Base-by-base conservation (phyloP, 2,888 invertebrate species). In the Bombylius discolor region DNA sequence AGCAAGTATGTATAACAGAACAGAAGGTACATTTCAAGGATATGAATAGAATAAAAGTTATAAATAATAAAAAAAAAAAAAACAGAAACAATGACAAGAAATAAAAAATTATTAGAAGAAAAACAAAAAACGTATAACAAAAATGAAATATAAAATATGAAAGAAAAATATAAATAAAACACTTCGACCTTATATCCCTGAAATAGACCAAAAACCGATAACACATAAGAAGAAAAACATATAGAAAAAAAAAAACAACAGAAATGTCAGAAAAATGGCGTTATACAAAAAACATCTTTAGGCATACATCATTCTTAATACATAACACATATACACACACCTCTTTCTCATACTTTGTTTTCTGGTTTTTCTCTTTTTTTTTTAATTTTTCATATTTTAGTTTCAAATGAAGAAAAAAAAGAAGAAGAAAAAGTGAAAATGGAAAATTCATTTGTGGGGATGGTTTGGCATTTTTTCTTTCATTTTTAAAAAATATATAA, bases 131-230 rank as follows among this genome's bases (percentile, higher is more conserved):
- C 7, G 1, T 2, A 36, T 11, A 42, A 42, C 11, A 11, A 42
- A 42, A 42, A 42, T 42, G 39, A 42, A 42, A 42, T 6, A 42
- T 42, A 42, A 42, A 42, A 42, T 11, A 42, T 42, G 39, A 23
- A 23, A 42, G 39, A 11, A 7, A 42, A 11, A 46, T 14, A 51
- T 31, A 51, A 51, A 51, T 51, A 45, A 51, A 51, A 51, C 46
- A 51, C 51, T 51, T 51, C 50, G 39, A 46, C 54, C 36, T 50
- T 36, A 50, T 54, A 54, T 50, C 49, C 54, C 50, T 14, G 49
- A 49, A 53, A 53, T 53, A 53, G 53, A 53, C 53, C 42, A 49
- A 53, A 53, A 49, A 48, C 53, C 44, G 49, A 49, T 53, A 49
- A 49, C n/a, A 49, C 14, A 54, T 31, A 45, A 48, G 12, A 31